Percentiles rank a stretch among this genome's conserved stretches.
phyloP scores from a whole-genome alignment of 2,888 invertebrate genomes.

The Cephalotes varians region DNA sequence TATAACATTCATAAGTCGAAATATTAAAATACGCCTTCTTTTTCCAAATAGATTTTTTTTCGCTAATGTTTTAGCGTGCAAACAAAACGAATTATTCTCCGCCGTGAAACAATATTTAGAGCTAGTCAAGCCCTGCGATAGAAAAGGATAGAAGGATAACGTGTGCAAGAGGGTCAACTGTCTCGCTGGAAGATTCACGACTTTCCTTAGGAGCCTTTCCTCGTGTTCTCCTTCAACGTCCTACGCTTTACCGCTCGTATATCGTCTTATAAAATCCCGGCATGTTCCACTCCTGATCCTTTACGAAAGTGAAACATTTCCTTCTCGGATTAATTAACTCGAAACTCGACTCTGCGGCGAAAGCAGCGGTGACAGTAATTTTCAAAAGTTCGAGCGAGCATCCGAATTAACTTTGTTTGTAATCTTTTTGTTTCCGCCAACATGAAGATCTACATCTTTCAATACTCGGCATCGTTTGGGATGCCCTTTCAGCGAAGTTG shows the following conservation, averaged over 20 bases:
- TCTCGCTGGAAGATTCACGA: constrained; percentile 40
- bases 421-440: background rate
- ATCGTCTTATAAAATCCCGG: constrained; percentile 18
- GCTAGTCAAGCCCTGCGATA: constrained; percentile 7
- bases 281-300: background rate
- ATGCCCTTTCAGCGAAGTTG: background rate
- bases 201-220: background rate
- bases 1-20: background rate
- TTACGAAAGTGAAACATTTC: background rate
- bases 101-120: background rate
- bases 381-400: background rate
- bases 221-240: background rate
- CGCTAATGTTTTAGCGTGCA: no score
- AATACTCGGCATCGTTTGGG: background rate
- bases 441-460: background rate
- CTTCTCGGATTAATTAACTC: constrained; percentile 6
- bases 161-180: constrained; percentile 16
- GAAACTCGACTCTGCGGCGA: background rate
- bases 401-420: background rate
- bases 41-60: no score
- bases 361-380: background rate
- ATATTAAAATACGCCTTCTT: background rate
- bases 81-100: background rate
- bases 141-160: constrained; percentile 8
- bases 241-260: background rate